Conservation (phyloP, 2,113 vertebrate species). For the Protobothrops flavoviridis region DNA sequence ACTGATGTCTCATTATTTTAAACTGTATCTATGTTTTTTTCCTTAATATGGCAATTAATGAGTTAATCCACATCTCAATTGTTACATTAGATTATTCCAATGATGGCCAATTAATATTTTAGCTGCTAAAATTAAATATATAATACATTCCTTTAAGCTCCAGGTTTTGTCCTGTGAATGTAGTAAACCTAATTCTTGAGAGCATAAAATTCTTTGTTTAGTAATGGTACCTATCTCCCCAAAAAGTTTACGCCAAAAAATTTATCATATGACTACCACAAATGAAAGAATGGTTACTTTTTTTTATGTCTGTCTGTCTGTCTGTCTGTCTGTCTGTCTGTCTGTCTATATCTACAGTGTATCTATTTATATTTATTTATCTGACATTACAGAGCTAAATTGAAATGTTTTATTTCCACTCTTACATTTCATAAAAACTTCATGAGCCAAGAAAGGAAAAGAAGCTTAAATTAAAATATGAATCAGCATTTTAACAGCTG, state of each 20-base stretch:
- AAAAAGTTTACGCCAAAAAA: neutral
- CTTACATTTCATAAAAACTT: slow-evolving; percentile 71
- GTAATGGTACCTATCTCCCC: neutral
- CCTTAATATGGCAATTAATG: neutral
- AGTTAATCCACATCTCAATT: neutral
- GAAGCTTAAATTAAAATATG: slow-evolving; percentile 83
- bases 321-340: too few species aligned
- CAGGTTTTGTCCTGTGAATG: neutral
- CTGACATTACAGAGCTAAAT: slow-evolving; percentile 87
- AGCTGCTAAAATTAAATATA: neutral
- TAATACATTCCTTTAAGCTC: neutral
- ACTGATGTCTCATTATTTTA: neutral
- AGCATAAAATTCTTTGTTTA: neutral
- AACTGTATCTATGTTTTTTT: neutral
- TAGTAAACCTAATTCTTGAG: neutral
- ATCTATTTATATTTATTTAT: slow-evolving; percentile 8
- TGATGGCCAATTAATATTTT: neutral
- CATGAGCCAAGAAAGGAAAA: slow-evolving; percentile 58
- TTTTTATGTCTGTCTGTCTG: neutral
- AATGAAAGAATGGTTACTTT: neutral
- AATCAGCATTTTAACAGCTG: slow-evolving; percentile 78
- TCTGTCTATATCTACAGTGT: too few species aligned
- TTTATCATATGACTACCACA: neutral
- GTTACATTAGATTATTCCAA: neutral
- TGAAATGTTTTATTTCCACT: slow-evolving; percentile 83